Evolutionary conservation across 2,888 invertebrate species (phyloP), one percentile per base, ranked within the genome.

Genomic region (Nowickia ferox): DNA sequence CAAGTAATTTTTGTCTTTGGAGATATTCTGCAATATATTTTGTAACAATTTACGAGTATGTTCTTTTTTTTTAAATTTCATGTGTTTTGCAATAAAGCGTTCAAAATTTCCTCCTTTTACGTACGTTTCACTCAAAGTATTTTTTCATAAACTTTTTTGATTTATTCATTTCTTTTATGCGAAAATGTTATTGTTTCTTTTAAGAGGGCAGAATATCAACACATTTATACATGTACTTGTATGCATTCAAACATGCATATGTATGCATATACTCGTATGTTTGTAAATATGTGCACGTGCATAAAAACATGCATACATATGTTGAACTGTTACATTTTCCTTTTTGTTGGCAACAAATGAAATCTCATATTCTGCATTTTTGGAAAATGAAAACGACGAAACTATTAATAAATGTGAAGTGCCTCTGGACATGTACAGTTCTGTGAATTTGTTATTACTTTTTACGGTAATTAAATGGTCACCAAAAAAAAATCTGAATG

Each of bases 101-200:
- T 6, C 30, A 30, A 30, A 30, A 5, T 30, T 30, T 30, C 30
- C 30, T 30, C 30, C 30, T 6, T 30, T 30, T 30, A 30, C 30
- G 30, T 53, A 13, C 40, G 0, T 55, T 55, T 48, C 48, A 15
- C 17, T 40, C 48, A 51, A 30, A 68, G 19, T 68, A 38, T 61
- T 72, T 19, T 48, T 72, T 48, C 17, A 19, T 48, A 38, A 66
- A 74, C n/a, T 44, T 59, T 72, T 72, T 59, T 46, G 40, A 19
- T 30, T 57, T 46, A 57, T 46, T 44, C 30, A 9, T 72, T 72
- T 30, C 46, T 17, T 53, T 40, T 53, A 53, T 53, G 11, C 40
- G 11, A 53, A 53, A 51, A 40, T 19, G 15, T 8, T 40, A 22
- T 40, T 61, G 22, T 40, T 51, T 42, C 40, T 66, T 66, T 30